Conservation (phyloP, 2,113 vertebrate genomes). For the Nicator chloris region DNA sequence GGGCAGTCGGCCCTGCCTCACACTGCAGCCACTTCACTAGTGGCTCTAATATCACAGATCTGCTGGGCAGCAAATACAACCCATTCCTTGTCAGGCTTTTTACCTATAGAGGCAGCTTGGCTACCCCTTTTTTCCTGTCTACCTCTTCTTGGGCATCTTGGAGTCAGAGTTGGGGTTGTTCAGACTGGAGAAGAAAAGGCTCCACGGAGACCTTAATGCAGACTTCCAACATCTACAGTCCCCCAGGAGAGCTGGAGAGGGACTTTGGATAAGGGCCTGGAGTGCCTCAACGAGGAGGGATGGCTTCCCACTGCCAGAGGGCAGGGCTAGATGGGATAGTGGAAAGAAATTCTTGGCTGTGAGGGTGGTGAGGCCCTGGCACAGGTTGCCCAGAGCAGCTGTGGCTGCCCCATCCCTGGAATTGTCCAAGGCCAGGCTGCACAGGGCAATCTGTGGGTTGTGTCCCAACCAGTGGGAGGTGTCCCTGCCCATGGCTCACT, state of each 20-base stretch:
- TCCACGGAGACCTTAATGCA: background rate
- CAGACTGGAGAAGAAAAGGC: background rate
- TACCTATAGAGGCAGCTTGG: background rate
- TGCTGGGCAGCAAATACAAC: background rate
- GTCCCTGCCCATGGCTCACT: background rate
- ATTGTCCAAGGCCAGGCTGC: background rate
- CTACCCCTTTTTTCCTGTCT: background rate
- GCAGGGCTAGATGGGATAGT: background rate
- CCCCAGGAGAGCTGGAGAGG: background rate
- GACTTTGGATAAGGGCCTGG: background rate
- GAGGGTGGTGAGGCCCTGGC: background rate
- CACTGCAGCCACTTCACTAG: background rate
- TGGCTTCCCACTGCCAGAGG: background rate
- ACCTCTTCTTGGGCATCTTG: background rate
- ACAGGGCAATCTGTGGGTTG: too few species aligned
- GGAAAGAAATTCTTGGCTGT: background rate
- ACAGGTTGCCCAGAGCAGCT: background rate
- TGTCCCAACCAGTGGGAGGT: too few species aligned
- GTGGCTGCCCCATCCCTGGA: too few species aligned
- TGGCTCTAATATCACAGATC: background rate
- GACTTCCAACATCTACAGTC: background rate
- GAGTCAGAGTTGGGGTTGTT: background rate
- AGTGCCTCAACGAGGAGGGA: background rate
- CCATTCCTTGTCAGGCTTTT: background rate
- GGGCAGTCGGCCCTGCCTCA: rapidly evolving